Percentiles rank a stretch among this genome's conserved stretches.
phyloP scores from a whole-genome alignment of 2,113 vertebrate genomes.

The Amphiprion percula region DNA sequence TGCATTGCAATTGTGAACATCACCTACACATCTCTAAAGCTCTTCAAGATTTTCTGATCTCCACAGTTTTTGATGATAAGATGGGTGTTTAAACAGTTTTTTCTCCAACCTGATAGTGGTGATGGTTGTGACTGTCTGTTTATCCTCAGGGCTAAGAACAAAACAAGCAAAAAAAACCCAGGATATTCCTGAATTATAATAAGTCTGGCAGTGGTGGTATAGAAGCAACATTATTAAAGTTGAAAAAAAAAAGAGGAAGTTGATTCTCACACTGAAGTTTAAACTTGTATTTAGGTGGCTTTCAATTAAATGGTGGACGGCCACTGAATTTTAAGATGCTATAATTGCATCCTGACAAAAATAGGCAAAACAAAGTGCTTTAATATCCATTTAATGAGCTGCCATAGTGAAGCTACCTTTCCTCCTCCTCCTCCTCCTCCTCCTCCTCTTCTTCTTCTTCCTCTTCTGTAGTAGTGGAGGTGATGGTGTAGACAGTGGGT shows the following conservation, averaged over 20 bases:
- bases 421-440: constrained; percentile 33
- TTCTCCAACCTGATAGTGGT: constrained; percentile 64
- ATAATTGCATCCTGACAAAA: constrained; percentile 48
- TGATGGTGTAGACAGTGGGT: constrained; percentile 66
- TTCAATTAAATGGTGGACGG: constrained; percentile 69
- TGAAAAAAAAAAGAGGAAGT: constrained; percentile 19
- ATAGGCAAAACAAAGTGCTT: constrained; percentile 30
- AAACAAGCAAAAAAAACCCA: constrained; percentile 26
- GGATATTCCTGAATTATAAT: constrained; percentile 43
- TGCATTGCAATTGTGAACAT: constrained; percentile 21
- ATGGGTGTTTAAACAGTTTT: not conserved
- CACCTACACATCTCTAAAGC: constrained; percentile 5
- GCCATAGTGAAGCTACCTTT: constrained; percentile 59
- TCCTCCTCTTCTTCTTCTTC: constrained; percentile 50
- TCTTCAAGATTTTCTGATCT: not conserved
- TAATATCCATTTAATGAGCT: constrained; percentile 56
- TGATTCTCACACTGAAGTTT: constrained; percentile 45
- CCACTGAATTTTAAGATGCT: constrained; percentile 44
- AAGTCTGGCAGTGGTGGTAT: constrained; percentile 10
- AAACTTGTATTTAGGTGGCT: constrained; percentile 46
- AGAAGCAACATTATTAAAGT: constrained; percentile 13
- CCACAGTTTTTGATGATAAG: constrained; percentile 6
- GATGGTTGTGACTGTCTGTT: constrained; percentile 54
- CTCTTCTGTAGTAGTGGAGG: not conserved
- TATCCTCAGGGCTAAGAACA: constrained; percentile 43